Base-by-base conservation (phyloP, 1,140 invertebrate genomes). In the Cyclina sinensis region DNA sequence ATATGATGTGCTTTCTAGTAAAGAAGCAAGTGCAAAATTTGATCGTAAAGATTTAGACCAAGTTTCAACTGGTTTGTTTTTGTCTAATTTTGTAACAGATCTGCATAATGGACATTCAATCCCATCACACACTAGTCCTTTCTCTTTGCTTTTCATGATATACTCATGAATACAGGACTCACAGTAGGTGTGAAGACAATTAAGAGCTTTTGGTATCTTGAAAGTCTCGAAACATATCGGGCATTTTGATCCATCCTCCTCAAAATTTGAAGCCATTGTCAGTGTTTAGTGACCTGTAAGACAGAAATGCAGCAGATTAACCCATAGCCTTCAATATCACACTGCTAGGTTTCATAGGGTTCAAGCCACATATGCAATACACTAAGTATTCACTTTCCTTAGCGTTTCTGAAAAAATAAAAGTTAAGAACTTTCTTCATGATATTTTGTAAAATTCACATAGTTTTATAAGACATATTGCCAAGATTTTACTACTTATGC, bases 171-270 rank as follows among this genome's bases (percentile, higher is more conserved):
- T 65, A 35, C 59, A 65, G 5, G 27, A 11, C 59, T 65, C 59
- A 65, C 59, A 65, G 18, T 30, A 65, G 27, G 59, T 65, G 18
- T 65, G 59, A 14, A 65, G 32, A n/a, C 59, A 65, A 30, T 30
- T 30, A 32, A 65, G 59, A 7, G 59, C 59, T 65, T 65, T 65
- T 11, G 59, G 59, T 32, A 7, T 30, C 32, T 32, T 30, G n/a
- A 30, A 65, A 35, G n/a, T 65, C 59, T 65, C 59, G 32, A 65
- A 65, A 35, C 59, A 65, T 30, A 65, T 65, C 5, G 59, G 59
- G 32, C 59, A 65, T 12, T 65, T 65, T 9, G 32, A 65, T 32
- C 59, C 59, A 65, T 65, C 59, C 5, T 65, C 59, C 32, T 3
- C 18, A 9, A 30, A 4, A 30, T 30, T 65, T 7, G 59, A 30